These are phyloP conservation scores for Malurus elegans DNA, from an alignment of 2,113 vertebrate species.

Conservation along the genomic window DNA sequence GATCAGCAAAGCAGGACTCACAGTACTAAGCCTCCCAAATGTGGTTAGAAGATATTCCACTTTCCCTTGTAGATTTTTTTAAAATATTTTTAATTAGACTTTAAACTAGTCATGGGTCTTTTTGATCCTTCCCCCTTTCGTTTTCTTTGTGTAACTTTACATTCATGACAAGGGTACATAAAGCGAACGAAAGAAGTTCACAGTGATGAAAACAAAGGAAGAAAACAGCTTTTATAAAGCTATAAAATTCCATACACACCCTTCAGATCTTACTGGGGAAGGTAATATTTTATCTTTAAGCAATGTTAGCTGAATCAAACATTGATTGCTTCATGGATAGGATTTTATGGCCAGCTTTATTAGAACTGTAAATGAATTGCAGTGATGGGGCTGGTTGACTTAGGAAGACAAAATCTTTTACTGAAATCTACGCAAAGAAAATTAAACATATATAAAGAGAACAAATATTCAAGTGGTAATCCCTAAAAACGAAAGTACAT, in stretches of 20 bases:
- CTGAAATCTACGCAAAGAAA: not conserved
- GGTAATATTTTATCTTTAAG: not conserved
- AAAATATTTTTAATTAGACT: not conserved
- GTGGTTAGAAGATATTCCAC: not conserved
- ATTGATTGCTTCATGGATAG: not conserved
- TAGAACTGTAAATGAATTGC: not conserved
- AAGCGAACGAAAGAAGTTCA: not conserved
- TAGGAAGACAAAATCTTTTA: not conserved
- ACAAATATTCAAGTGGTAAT: not conserved
- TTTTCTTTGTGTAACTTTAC: not conserved
- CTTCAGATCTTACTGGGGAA: not conserved
- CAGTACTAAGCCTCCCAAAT: not conserved
- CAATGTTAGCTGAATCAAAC: not conserved
- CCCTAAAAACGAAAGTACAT: not conserved
- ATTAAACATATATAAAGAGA: not conserved
- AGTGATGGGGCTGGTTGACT: not conserved
- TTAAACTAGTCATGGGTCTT: not conserved
- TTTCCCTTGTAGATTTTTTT: not conserved
- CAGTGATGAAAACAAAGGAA: not conserved
- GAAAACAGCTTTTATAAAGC: not conserved
- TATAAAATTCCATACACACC: not conserved
- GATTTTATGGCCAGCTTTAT: slow-evolving; percentile 24
- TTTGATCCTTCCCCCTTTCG: not conserved
- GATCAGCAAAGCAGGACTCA: not conserved
- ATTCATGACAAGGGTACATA: not conserved